Conservation (phyloP, 2,113 vertebrate species). For the Bambusicola thoracicus region DNA sequence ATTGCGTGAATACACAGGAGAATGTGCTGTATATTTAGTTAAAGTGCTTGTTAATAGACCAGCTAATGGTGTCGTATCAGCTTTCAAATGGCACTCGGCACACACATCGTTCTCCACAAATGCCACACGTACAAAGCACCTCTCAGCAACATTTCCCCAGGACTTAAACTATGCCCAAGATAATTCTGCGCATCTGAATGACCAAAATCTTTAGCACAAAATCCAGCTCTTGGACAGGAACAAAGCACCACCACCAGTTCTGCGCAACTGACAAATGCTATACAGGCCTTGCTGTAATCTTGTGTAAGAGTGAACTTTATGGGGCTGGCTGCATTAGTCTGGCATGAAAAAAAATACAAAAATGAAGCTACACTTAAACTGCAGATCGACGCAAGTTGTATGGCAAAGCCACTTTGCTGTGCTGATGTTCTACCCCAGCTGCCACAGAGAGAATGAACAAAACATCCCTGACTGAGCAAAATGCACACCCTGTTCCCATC, state of each 20-base stretch:
- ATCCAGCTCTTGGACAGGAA: background rate
- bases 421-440: background rate
- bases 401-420: rapidly evolving
- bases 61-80: background rate
- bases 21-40: background rate
- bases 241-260: background rate
- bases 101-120: background rate
- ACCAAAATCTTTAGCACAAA: background rate
- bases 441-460: background rate
- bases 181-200: background rate
- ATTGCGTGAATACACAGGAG: background rate
- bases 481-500: background rate
- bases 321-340: background rate
- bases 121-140: background rate
- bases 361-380: background rate
- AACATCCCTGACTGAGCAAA: background rate
- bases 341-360: background rate
- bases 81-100: background rate
- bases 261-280: background rate
- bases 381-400: background rate
- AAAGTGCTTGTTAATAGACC: background rate
- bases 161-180: background rate
- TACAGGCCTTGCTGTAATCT: background rate
- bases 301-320: constrained; percentile 20
- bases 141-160: background rate